Base-by-base conservation (phyloP, 1,140 invertebrate genomes). In the Drosophila sproati region DNA sequence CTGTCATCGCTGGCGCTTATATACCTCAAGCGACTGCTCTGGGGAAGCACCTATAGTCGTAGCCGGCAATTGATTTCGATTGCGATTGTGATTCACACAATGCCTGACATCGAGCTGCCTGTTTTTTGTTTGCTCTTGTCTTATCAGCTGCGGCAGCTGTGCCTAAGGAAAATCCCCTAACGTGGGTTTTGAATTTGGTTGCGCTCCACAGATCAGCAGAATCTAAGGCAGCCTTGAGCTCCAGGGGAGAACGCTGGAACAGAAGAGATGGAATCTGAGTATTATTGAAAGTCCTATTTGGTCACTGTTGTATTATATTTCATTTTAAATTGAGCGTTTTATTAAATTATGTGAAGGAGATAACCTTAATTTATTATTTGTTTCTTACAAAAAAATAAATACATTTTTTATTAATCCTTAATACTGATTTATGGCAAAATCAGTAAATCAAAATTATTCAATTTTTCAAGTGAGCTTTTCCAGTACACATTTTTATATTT, bases 81-180 rank as follows among this genome's bases (percentile, higher is more conserved):
- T 20, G 10, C 3, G 47, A 60, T 47, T 68, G 77, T 77, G 81
- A 63, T 48, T 85, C 37, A 77, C 79, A 59, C 50, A 10, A 37
- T 37, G 45, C 12, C 50, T 37, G 50, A 34, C 76, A 76, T 86
- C 55, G 54, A 20, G 20, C 20, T 20, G 20, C 20, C 1, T 4
- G 12, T 29, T 28, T 60, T 31, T 47, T 35, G 31, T 12, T 3
- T 35, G 51, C 34, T 31, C 52, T 60, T 60, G 56, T 37, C 64
- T 87, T 82, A 87, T 82, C 82, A 68, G 54, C 35, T 39, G 35
- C 8, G 8, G 32, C 10, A 3, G 39, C 45, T 12, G n/a, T 4
- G 6, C 34, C 5, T n/a, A 1, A 34, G 41, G 48, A 39, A 80
- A 63, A 77, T 80, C 76, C 70, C 76, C 79, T 51, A 29, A 12